phyloP scores from a whole-genome alignment of 1,140 invertebrate species.

The Dendroctonus ponderosae region DNA sequence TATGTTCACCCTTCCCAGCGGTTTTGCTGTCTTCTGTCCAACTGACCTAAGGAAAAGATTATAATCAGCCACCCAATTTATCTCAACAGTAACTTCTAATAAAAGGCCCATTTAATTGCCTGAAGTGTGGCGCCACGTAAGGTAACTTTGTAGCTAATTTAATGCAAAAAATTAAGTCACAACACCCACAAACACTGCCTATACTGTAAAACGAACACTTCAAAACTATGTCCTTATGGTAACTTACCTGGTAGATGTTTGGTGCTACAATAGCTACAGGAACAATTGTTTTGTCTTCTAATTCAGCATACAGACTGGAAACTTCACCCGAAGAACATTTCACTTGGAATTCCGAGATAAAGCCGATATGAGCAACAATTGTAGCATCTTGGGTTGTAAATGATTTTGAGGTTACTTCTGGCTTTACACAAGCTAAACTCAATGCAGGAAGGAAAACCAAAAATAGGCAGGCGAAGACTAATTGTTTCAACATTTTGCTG shows the following conservation, averaged over 20 bases:
- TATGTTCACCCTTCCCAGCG: conserved; percentile 74
- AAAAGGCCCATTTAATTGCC: too few species aligned
- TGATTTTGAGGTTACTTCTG: conserved; percentile 63
- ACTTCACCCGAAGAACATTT: conserved; percentile 64
- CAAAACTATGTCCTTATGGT: background rate
- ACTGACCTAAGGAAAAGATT: conserved; percentile 66
- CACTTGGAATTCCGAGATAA: conserved; percentile 72
- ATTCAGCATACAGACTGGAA: conserved; percentile 80
- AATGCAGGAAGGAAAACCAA: conserved; percentile 19
- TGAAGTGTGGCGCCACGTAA: too few species aligned
- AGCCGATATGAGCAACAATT: conserved; percentile 78
- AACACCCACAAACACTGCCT: too few species aligned
- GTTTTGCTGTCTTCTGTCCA: conserved; percentile 86
- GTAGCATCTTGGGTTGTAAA: conserved; percentile 92
- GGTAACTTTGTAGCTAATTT: too few species aligned
- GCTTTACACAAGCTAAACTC: conserved; percentile 56
- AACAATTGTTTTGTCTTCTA: conserved; percentile 73
- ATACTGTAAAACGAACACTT: background rate
- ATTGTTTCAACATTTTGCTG: conserved; percentile 14
- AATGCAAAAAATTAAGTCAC: too few species aligned
- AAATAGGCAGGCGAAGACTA: conserved; percentile 10
- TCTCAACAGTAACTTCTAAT: too few species aligned
- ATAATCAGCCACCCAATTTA: background rate
- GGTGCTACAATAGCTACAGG: conserved; percentile 75
- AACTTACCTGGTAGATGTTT: conserved; percentile 74